Conservation (phyloP, 2,113 vertebrate genomes). For the Calypte anna region DNA sequence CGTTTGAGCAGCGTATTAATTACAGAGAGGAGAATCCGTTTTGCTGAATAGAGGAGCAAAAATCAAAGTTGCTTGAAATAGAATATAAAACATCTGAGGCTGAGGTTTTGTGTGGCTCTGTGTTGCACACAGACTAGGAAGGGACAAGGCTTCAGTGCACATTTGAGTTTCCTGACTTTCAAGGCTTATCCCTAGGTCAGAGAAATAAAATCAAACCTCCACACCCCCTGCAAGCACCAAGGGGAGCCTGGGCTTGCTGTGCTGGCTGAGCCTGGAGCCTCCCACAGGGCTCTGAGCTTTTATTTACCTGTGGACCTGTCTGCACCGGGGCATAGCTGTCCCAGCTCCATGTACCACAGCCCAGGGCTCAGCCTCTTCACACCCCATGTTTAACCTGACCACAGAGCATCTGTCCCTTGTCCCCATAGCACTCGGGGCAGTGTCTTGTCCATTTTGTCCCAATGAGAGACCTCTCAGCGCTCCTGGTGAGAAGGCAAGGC, state of each 20-base stretch:
- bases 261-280: background rate
- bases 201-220: background rate
- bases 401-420: background rate
- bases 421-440: background rate
- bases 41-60: background rate
- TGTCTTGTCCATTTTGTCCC: background rate
- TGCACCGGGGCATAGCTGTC: background rate
- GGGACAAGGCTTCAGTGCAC: background rate
- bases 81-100: background rate
- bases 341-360: accelerated
- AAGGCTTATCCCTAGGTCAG: background rate
- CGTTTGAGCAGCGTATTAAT: constrained; percentile 39
- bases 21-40: background rate
- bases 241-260: background rate
- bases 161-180: background rate
- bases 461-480: background rate
- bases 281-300: background rate
- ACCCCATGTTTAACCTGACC: background rate
- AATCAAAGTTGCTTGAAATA: background rate
- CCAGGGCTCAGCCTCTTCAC: background rate
- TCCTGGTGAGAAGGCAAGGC: constrained; percentile 34
- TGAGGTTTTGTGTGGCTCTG: background rate
- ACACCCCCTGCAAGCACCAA: accelerated
- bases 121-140: too few species aligned
- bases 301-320: background rate